A percentile compares a stretch with the other conserved stretches of the same genome.
phyloP scores from a whole-genome alignment of 2,888 invertebrate genomes.

The Sphaeridia pumilis region DNA sequence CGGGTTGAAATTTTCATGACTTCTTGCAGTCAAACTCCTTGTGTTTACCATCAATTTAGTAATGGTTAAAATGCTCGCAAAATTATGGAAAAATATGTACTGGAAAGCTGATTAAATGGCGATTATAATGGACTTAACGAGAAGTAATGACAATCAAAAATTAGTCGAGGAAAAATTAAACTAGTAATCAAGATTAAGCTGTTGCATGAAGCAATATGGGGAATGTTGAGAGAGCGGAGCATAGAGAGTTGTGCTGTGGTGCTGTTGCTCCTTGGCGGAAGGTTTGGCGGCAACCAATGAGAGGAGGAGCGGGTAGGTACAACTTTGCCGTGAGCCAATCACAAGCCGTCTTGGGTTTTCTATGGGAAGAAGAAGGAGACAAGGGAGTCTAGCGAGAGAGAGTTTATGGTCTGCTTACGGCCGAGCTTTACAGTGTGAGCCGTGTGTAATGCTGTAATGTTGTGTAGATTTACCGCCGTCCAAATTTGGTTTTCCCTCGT shows the following conservation, averaged over 20 bases:
- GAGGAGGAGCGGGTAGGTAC: conserved; percentile 5
- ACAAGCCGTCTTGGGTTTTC: background rate
- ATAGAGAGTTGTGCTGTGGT: background rate
- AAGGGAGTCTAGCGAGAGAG: background rate
- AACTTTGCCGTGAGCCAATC: conserved; percentile 4
- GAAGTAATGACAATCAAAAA: background rate
- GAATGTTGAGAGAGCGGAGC: background rate
- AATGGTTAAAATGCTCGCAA: background rate
- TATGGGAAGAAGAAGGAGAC: background rate
- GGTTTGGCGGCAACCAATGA: conserved; percentile 11
- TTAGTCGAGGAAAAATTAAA: background rate
- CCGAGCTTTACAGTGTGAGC: background rate
- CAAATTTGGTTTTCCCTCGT: background rate
- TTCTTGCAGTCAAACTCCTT: no score
- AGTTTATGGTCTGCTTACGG: background rate
- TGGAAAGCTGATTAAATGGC: background rate
- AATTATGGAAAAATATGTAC: background rate
- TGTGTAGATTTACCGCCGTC: background rate
- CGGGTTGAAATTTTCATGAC: no score
- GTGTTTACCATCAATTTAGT: no score
- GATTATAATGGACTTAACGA: background rate
- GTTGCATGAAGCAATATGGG: background rate
- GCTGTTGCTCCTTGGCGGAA: background rate
- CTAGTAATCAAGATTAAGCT: background rate
- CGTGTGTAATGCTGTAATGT: background rate